phyloP scores from a whole-genome alignment of 1,140 invertebrate species.

The Heliconius hewitsoni region DNA sequence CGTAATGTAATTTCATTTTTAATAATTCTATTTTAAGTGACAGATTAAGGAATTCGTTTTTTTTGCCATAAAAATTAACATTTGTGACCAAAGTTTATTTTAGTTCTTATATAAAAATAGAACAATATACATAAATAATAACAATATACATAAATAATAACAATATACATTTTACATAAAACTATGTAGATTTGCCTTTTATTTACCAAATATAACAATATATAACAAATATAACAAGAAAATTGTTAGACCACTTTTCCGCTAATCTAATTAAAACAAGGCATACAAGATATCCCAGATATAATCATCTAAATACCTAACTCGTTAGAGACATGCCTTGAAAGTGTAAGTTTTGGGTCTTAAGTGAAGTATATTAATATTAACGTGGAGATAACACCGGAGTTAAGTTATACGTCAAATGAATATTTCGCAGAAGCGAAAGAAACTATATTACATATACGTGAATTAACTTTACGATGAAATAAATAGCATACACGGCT shows the following conservation, averaged over 20 bases:
- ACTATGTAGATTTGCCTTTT: no score
- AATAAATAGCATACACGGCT: no score
- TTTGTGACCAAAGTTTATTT: no score
- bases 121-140: no score
- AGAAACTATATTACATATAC: background rate
- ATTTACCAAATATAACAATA: background rate
- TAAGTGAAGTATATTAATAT: constrained; percentile 1
- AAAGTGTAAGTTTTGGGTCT: background rate
- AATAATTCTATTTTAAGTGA: no score
- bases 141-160: no score
- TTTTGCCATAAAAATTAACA: no score
- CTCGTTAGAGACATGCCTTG: background rate
- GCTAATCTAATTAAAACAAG: background rate
- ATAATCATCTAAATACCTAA: background rate
- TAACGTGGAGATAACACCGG: background rate
- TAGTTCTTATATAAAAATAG: no score
- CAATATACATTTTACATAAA: no score
- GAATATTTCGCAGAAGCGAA: background rate
- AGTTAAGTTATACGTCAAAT: constrained; percentile 1
- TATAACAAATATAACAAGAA: background rate
- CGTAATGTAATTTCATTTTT: no score
- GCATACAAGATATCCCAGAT: background rate
- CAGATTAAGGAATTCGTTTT: no score
- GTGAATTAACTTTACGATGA: background rate
- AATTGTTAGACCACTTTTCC: background rate